A percentile compares a stretch with the other conserved stretches of the same genome.
These are phyloP conservation scores for Trichoplusia ni DNA, from an alignment of 1,140 invertebrate genomes.

Conservation along the genomic window DNA sequence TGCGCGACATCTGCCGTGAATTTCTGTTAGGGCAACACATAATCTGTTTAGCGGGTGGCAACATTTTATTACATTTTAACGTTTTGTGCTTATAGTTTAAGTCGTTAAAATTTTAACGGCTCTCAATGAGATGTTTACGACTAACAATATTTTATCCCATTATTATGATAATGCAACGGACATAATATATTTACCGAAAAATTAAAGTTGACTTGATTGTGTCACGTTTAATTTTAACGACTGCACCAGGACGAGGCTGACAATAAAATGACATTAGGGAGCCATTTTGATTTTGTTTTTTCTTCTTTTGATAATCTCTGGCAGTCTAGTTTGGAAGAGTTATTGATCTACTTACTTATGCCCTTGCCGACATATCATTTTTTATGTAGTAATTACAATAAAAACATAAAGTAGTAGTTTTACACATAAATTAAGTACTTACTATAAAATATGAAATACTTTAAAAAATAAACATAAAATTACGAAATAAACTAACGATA, in stretches of 20 bases:
- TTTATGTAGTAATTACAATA: too few species aligned
- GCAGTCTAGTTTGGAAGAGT: too few species aligned
- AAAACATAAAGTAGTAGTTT: too few species aligned
- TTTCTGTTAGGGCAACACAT: constrained; percentile 19
- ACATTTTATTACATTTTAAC: constrained; percentile 60
- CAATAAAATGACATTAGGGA: constrained; percentile 5
- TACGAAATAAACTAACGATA: not conserved
- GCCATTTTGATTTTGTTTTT: constrained; percentile 5
- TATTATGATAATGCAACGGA: constrained; percentile 37
- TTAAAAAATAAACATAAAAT: too few species aligned
- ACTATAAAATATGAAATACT: too few species aligned
- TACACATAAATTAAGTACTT: too few species aligned
- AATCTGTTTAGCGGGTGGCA: constrained; percentile 44
- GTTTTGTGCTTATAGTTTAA: constrained; percentile 49
- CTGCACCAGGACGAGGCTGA: not conserved
- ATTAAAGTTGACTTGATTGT: constrained; percentile 34
- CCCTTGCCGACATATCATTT: too few species aligned
- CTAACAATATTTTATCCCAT: constrained; percentile 53
- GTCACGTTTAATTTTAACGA: constrained; percentile 17
- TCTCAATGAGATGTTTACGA: constrained; percentile 56
- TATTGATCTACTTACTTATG: too few species aligned
- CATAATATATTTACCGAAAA: constrained; percentile 42
- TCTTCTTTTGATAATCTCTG: too few species aligned
- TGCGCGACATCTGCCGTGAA: constrained; percentile 33
- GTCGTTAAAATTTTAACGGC: constrained; percentile 61